Evolutionary conservation across 1,140 invertebrate genomes (phyloP), one percentile per base, ranked within the genome.

Genomic region (Anthonomus grandis): DNA sequence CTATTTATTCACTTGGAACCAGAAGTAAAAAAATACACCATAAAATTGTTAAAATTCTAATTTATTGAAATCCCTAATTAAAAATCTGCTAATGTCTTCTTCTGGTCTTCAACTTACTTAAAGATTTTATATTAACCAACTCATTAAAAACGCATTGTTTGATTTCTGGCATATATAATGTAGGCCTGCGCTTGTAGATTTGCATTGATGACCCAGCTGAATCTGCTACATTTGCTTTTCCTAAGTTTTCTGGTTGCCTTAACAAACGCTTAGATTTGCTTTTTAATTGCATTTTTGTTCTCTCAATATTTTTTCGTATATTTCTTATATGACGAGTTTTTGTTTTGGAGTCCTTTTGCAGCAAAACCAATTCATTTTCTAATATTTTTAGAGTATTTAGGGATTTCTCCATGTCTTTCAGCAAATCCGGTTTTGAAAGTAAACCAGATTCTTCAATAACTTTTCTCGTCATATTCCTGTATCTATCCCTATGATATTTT

Each of bases 361-460:
- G 17, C 17, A 8, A 25, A 9, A 2, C 13, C 3, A 51, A 27
- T 15, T 51, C 49, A 0, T 4, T 38, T 51, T 51, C 21, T 6
- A 24, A 3, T 17, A n/a, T 9, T 12, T 25, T 9, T 6, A 51
- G 8, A 15, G 24, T 38, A 4, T 24, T 51, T 18, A 39, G 36
- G 13, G 36, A 22, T 4, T 15, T 23, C 39, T 62, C 60, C 60
- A 62, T 62, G 31, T 62, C 60, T 18, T 31, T 36, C 3, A 62
- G 19, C 6, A 62, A 37, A 39, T 54, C 42, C 10, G 18, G 24
- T 39, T 62, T 8, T 13, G 44, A 54, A 9, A 62, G 27, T 6
- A 62, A 39, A 8, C 60, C 60, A 1, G 60, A 62, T 19, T 59
- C 56, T 12, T 54, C 47, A 15, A 38, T 44, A 5, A 62, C 2